These are phyloP conservation scores for Koerneria pararmatus DNA, from an alignment of 2,888 invertebrate genomes.

Conservation along the genomic window DNA sequence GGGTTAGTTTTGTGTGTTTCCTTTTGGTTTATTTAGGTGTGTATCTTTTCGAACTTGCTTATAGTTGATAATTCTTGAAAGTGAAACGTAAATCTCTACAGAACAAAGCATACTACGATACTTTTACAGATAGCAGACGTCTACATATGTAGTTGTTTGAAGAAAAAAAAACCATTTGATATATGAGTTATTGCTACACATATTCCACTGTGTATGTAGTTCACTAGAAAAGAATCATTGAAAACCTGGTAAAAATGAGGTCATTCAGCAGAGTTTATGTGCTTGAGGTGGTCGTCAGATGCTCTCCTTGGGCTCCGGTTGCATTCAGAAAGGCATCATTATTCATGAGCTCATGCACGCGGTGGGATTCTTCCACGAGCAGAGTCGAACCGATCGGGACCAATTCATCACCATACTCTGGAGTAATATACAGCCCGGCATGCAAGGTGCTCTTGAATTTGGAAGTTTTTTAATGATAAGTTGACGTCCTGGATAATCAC, in stretches of 20 bases:
- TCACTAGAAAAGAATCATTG: not conserved
- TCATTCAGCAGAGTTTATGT: not conserved
- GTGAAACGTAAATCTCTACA: too few relatives aligned
- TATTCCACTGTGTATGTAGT: not conserved
- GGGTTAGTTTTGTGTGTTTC: constrained; percentile 33
- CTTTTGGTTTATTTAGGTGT: too few relatives aligned
- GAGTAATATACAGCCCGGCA: constrained; percentile 57
- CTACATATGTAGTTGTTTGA: too few relatives aligned
- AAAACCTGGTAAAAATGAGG: not conserved
- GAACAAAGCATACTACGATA: too few relatives aligned
- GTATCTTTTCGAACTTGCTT: too few relatives aligned
- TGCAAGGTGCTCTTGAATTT: too few relatives aligned
- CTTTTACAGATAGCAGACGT: too few relatives aligned
- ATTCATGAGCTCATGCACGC: constrained; percentile 59
- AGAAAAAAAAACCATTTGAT: too few relatives aligned
- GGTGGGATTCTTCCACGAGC: constrained; percentile 58
- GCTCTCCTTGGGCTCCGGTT: constrained; percentile 55
- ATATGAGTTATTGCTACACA: too few relatives aligned
- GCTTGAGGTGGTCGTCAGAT: constrained; percentile 45
- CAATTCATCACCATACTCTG: constrained; percentile 55
- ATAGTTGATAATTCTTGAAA: too few relatives aligned
- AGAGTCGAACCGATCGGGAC: constrained; percentile 50
- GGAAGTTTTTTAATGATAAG: too few relatives aligned
- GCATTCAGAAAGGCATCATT: constrained; percentile 59
- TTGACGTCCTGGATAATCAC: too few relatives aligned